Conservation (phyloP, 2,888 invertebrate genomes). For the Tortricodes alternella region DNA sequence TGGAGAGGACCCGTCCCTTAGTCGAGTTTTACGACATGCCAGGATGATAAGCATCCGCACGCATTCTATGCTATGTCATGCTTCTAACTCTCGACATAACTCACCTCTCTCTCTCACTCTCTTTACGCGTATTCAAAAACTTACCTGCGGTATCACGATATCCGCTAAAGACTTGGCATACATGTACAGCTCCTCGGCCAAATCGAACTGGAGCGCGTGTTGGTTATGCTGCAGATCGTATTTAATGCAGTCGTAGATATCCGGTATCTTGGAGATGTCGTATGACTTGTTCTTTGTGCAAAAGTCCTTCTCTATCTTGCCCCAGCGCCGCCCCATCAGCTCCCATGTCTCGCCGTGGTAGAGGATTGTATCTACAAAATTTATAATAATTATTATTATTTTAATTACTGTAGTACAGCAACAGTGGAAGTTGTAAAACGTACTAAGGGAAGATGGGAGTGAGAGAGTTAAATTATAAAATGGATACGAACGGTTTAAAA, state of each 20-base stretch:
- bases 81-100: too few species aligned
- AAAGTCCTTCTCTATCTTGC: slow-evolving; percentile 99
- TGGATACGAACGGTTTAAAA: too few species aligned
- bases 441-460: background rate
- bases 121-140: slow-evolving; percentile 18
- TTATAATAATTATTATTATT: too few species aligned
- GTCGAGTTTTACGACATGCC: too few species aligned
- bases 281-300: slow-evolving; percentile 95
- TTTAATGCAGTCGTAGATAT: slow-evolving; percentile 99
- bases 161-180: slow-evolving; percentile 99
- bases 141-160: slow-evolving; percentile 98
- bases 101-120: too few species aligned
- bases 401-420: too few species aligned
- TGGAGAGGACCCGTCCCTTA: too few species aligned
- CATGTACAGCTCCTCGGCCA: slow-evolving; percentile 95
- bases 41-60: too few species aligned
- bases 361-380: slow-evolving; percentile 94
- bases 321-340: slow-evolving; percentile 98
- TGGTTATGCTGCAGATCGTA: slow-evolving; percentile 99
- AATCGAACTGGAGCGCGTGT: slow-evolving; percentile 95
- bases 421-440: background rate
- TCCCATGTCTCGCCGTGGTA: slow-evolving; percentile 99
- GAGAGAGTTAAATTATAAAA: too few species aligned
- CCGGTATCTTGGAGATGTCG: slow-evolving; percentile 99
- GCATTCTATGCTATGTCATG: too few species aligned